A percentile compares a stretch with the other conserved stretches of the same genome.
phyloP scores from a whole-genome alignment of 2,113 vertebrate species.

The Mobula hypostoma region DNA sequence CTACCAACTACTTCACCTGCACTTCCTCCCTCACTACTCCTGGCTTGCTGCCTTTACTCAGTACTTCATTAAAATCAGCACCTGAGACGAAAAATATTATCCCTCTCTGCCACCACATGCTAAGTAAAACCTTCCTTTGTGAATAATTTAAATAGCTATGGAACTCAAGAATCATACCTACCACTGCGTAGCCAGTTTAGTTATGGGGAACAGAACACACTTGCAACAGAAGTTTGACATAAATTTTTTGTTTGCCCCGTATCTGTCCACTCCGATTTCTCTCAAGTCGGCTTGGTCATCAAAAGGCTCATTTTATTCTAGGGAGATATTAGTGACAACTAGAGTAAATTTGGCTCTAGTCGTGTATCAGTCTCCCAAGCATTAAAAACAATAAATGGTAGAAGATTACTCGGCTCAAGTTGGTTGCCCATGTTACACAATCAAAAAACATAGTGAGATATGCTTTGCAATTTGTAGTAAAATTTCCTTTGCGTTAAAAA shows the following conservation, averaged over 20 bases:
- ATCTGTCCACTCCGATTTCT: constrained; percentile 98
- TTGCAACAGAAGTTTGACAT: neutral
- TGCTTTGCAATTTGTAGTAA: neutral
- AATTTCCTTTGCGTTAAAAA: neutral
- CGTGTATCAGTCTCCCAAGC: constrained; percentile 86
- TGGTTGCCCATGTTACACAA: neutral
- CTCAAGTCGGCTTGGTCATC: constrained; percentile 95
- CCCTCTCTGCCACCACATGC: neutral
- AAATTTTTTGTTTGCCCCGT: constrained; percentile 75
- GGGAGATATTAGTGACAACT: constrained; percentile 75
- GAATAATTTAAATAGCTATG: neutral
- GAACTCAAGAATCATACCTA: neutral
- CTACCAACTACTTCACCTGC: neutral
- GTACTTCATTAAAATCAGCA: neutral
- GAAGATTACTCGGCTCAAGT: neutral
- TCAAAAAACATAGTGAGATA: neutral
- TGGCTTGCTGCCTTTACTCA: neutral
- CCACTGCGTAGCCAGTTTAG: neutral
- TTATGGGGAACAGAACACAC: neutral
- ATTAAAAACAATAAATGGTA: neutral
- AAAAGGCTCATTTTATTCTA: constrained; percentile 76
- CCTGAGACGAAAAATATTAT: neutral
- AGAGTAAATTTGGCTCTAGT: constrained; percentile 64
- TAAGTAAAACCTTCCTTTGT: neutral
- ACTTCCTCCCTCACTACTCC: neutral